phyloP scores from a whole-genome alignment of 2,797 vertebrate species.

The Anomalospiza imberbis region DNA sequence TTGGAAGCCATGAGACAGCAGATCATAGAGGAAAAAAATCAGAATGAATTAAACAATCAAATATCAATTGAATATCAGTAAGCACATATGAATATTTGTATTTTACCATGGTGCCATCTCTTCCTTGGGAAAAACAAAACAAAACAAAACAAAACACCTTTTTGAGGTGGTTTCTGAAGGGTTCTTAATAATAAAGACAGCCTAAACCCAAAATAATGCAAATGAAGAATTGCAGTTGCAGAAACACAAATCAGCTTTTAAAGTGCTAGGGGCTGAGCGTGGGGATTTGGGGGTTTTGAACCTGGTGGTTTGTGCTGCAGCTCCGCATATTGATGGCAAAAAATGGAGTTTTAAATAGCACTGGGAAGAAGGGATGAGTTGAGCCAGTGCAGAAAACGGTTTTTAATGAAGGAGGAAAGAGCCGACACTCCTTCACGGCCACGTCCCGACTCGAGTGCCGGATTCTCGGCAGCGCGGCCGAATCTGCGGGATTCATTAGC shows the following conservation, averaged over 20 bases:
- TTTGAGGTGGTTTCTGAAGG: not conserved
- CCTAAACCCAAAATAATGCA: not conserved
- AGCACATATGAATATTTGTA: fast-evolving
- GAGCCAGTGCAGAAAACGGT: not conserved
- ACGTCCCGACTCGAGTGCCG: not conserved
- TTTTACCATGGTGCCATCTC: not conserved
- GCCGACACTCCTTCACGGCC: fast-evolving
- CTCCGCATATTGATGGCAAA: not conserved
- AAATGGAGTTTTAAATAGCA: not conserved
- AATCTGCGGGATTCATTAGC: not conserved
- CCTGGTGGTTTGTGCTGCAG: not conserved
- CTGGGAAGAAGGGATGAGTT: fast-evolving
- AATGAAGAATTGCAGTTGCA: not conserved
- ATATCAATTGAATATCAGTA: not conserved
- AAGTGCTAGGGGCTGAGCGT: fast-evolving
- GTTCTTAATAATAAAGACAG: not conserved
- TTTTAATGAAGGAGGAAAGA: not conserved
- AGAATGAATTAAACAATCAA: not conserved
- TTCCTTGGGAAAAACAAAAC: not conserved
- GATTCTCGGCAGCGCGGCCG: not conserved
- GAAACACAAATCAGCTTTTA: not conserved
- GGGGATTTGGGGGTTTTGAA: not conserved
- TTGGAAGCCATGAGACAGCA: not conserved
- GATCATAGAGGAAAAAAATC: not conserved
- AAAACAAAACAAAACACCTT: too few relatives aligned